phyloP scores from a whole-genome alignment of 2,888 invertebrate species.

The Helicoverpa assulta region DNA sequence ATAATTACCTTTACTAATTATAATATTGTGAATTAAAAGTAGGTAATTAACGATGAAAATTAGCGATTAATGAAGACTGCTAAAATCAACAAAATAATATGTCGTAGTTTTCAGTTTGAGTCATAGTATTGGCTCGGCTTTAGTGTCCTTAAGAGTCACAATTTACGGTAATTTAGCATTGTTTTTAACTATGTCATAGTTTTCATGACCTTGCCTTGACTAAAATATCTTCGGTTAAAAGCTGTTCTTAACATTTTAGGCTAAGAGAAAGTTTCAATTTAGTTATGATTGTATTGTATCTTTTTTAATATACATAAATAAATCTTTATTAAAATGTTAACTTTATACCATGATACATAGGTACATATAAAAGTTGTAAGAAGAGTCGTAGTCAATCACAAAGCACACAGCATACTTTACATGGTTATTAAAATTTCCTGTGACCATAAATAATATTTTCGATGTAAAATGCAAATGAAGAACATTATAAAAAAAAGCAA shows the following conservation, averaged over 20 bases:
- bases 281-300: neutral
- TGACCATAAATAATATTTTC: neutral
- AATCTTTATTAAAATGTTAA: conserved; percentile 1
- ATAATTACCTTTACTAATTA: neutral
- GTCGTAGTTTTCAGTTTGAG: neutral
- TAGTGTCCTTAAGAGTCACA: neutral
- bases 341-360: too few species aligned
- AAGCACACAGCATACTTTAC: neutral
- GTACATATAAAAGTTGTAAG: too few species aligned
- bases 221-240: too few species aligned
- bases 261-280: too few species aligned
- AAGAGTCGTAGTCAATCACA: neutral
- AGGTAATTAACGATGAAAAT: neutral
- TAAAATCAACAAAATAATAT: neutral
- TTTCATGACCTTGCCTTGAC: conserved; percentile 9
- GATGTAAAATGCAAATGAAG: conserved; percentile 11
- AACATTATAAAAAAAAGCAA: conserved; percentile 3
- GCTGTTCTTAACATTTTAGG: too few species aligned
- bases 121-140: neutral
- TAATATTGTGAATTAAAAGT: too few species aligned
- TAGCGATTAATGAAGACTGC: neutral
- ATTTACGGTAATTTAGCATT: neutral
- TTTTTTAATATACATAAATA: neutral
- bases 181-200: neutral
- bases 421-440: conserved; percentile 10